Base-by-base conservation (phyloP, 2,113 vertebrate genomes). In the Rana temporaria region DNA sequence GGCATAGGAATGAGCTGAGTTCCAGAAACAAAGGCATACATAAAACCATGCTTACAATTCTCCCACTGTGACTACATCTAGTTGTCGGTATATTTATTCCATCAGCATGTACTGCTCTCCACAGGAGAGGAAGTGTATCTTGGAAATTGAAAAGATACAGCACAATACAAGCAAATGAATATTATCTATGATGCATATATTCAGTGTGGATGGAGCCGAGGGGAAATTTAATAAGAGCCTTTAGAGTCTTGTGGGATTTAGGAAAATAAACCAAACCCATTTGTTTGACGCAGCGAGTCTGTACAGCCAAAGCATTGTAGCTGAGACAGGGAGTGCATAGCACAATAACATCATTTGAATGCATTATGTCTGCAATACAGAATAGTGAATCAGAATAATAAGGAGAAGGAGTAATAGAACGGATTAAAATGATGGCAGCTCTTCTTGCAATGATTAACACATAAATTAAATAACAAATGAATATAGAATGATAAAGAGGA, bases 121-220 rank as follows among this genome's bases (percentile, higher is more conserved):
- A 74, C 71, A 75, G 80, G 70, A 82, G 63, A 67, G 80, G 71
- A 82, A 74, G 63, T 82, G 80, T 82, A 67, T 82, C 71, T 82
- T 74, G 80, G 80, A 82, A 82, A 75, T 82, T 82, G 80, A 82
- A 82, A 82, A 82, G 80, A 75, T 82, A 82, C 71, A 75, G 63
- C 71, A 75, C 80, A 82, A 82, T 82, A 82, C 71, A 82, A 82
- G 53, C 80, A 82, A 82, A 82, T 82, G 80, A 82, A 82, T 82
- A 82, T 82, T 75, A 82, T 82, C 80, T 75, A 75, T 82, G 80
- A 67, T 82, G 80, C 80, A 82, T 75, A 75, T 63, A 71, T 75
- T 82, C 53, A 67, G 62, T 75, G 53, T 56, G n/a, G 71, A 82
- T 48, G 71, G 63, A 82, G 80, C 71, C 26, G 53, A 55, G 62